Evolutionary conservation across 2,888 invertebrate genomes (phyloP).

Genomic region (Notodonta ziczac): DNA sequence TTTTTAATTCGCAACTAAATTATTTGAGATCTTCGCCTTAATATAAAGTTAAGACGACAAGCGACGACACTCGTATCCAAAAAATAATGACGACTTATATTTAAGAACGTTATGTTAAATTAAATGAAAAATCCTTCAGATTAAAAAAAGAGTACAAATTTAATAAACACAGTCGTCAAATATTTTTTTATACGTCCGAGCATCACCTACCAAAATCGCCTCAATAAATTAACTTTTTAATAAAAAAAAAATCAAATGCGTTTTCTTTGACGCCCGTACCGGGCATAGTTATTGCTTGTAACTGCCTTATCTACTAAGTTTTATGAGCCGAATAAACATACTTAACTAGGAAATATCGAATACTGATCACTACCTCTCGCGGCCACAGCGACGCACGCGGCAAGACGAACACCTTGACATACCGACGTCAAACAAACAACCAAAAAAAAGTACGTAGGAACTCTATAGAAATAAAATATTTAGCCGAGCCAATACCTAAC

Average conservation of each 20-base stretch:
- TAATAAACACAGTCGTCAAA: constrained; percentile 24
- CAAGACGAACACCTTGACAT: constrained; percentile 45
- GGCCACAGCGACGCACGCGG: constrained; percentile 56
- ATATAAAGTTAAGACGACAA: constrained; percentile 47
- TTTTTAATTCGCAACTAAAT: constrained; percentile 63
- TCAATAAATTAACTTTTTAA: constrained; percentile 44
- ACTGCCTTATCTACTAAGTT: constrained; percentile 57
- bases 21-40: constrained; percentile 81
- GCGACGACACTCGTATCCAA: constrained; percentile 31
- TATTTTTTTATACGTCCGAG: constrained; percentile 22
- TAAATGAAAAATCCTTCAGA: constrained; percentile 1
- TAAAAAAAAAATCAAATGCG: constrained; percentile 71
- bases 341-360: constrained; percentile 53
- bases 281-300: constrained; percentile 60
- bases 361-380: constrained; percentile 56
- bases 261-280: constrained; percentile 71
- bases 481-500: constrained; percentile 50
- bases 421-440: constrained; percentile 18
- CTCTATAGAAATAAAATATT: constrained; percentile 51
- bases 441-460: constrained; percentile 61
- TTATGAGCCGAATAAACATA: constrained; percentile 56
- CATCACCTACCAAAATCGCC: constrained; percentile 33
- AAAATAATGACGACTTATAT: constrained; percentile 21
- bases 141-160: constrained; percentile 6
- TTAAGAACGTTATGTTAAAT: not conserved